Evolutionary conservation across 2,113 vertebrate species (phyloP).

Genomic region (Bettongia penicillata): DNA sequence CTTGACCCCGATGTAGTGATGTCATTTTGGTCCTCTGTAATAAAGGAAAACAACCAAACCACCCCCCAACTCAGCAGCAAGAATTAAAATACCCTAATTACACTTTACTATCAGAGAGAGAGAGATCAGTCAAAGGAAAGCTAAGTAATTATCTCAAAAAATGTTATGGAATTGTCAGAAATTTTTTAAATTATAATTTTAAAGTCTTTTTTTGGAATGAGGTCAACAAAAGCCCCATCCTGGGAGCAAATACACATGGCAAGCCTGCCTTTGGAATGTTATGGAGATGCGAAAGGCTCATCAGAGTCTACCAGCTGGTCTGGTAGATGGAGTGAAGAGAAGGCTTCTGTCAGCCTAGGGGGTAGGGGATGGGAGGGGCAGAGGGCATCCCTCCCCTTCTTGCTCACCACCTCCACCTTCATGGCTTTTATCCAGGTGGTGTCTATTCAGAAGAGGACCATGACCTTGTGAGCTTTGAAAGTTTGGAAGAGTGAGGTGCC

Average conservation of each 20-base stretch:
- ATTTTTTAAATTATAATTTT: neutral
- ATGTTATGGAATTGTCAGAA: neutral
- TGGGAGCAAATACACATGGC: neutral
- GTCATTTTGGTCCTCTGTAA: too few relatives aligned
- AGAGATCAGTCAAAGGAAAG: neutral
- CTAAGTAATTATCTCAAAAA: neutral
- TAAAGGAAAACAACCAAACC: too few relatives aligned
- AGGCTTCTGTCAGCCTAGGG: neutral
- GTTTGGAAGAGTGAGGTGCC: neutral
- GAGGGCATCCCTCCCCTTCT: neutral
- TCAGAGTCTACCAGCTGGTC: too few relatives aligned
- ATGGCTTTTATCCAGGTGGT: neutral
- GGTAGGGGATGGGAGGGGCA: too few relatives aligned
- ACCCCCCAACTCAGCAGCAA: too few relatives aligned
- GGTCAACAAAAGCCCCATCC: neutral
- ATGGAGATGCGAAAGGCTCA: neutral
- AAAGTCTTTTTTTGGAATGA: neutral
- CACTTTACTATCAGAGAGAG: too few relatives aligned
- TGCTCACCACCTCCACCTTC: neutral
- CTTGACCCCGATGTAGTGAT: too few relatives aligned
- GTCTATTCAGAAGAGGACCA: neutral
- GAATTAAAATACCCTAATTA: too few relatives aligned
- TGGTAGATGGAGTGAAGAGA: neutral
- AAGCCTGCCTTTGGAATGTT: too few relatives aligned
- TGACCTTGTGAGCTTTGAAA: neutral